Conservation (phyloP, 2,113 vertebrate genomes). For the Coryphaenoides rupestris region DNA sequence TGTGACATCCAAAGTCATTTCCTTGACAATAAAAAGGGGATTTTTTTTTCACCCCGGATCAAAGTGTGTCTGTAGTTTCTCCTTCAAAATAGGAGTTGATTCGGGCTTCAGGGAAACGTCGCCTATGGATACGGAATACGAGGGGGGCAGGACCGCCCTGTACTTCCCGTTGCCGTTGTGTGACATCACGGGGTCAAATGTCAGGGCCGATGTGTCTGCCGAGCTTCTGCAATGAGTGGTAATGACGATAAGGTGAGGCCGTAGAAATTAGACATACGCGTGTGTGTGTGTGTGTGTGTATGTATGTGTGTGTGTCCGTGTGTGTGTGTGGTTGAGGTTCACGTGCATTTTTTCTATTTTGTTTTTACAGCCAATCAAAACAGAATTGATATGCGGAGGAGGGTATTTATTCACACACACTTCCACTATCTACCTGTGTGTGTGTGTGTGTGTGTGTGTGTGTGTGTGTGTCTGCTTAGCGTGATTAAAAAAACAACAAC, state of each 20-base stretch:
- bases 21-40: too few species aligned
- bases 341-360: neutral
- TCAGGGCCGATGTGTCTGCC: conserved; percentile 27
- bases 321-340: conserved; percentile 5
- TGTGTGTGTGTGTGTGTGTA: conserved; percentile 32
- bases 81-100: conserved; percentile 24
- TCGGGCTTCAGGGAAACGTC: conserved; percentile 57
- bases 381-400: too few species aligned
- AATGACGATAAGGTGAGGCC: neutral
- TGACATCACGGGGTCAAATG: neutral
- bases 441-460: neutral
- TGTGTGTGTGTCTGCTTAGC: conserved; percentile 10
- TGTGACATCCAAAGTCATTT: too few species aligned
- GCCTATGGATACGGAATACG: too few species aligned
- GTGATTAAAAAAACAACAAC: neutral
- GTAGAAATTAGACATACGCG: neutral
- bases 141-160: too few species aligned
- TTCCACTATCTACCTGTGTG: too few species aligned
- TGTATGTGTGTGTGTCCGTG: conserved; percentile 17
- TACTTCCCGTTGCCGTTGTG: neutral
- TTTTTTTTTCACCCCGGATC: too few species aligned
- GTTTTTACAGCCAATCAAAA: neutral
- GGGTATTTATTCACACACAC: too few species aligned
- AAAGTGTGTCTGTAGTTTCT: too few species aligned
- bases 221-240: conserved; percentile 14